Conservation (phyloP, 2,113 vertebrate species). For the Micronycteris hirsuta region DNA sequence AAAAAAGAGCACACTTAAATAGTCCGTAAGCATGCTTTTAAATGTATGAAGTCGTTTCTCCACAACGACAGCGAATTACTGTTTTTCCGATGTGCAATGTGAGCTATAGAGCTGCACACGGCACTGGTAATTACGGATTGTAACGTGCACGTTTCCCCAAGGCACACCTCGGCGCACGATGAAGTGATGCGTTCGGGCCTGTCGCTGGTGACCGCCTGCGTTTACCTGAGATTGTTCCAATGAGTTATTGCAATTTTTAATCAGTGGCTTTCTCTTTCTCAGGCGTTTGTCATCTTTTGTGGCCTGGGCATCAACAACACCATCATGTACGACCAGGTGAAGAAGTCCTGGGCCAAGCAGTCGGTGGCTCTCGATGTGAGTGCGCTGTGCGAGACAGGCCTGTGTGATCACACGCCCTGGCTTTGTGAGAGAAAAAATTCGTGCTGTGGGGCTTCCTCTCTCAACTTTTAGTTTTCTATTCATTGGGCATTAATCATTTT, state of each 20-base stretch:
- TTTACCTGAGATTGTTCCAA: slow-evolving; percentile 52
- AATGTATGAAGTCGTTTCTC: slow-evolving; percentile 25
- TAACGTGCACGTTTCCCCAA: slow-evolving; percentile 39
- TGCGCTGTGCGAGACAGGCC: slow-evolving; percentile 25
- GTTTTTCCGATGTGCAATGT: slow-evolving; percentile 28
- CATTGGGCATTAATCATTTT: not conserved
- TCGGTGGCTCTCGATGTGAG: slow-evolving; percentile 98
- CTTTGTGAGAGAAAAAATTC: not conserved
- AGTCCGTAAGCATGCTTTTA: not conserved
- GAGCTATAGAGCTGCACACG: slow-evolving; percentile 35
- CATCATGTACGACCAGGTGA: slow-evolving; percentile 99
- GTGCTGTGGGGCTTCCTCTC: not conserved
- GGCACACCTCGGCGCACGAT: slow-evolving; percentile 26
- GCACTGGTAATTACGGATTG: slow-evolving; percentile 63
- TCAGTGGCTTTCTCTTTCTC: slow-evolving; percentile 61
- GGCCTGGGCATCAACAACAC: slow-evolving; percentile 99
- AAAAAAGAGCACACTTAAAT: slow-evolving; percentile 39
- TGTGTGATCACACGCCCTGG: not conserved
- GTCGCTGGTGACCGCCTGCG: slow-evolving; percentile 27
- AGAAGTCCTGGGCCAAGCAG: slow-evolving; percentile 99
- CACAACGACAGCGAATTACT: slow-evolving; percentile 11
- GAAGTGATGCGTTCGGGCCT: slow-evolving; percentile 39
- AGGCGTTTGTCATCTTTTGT: slow-evolving; percentile 99
- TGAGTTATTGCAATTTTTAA: slow-evolving; percentile 46
- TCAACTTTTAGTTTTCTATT: slow-evolving; percentile 2